Base-by-base conservation (phyloP, 1,140 invertebrate species). In the Drosophila rhopaloa region DNA sequence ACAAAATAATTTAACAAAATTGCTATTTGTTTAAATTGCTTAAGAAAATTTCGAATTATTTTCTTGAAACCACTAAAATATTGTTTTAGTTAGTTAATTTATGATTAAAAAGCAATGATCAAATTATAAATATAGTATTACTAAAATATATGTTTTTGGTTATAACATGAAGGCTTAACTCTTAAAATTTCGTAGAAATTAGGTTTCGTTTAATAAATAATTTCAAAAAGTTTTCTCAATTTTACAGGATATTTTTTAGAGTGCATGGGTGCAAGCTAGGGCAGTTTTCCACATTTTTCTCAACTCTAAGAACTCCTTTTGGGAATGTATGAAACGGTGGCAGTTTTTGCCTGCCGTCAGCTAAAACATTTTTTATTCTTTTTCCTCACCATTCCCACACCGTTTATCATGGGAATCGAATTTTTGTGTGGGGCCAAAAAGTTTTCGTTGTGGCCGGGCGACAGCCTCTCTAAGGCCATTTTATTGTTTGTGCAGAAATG, bases 391-490 rank as follows among this genome's bases (percentile, higher is more conserved):
- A 24, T 59, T 14, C 9, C 41, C 61, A 10, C 37, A 14, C 11
- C 41, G 73, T 56, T 84, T 85, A 85, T 76, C 79, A 73, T 51
- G 83, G 79, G 83, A 88, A 80, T 88, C 76, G 80, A 88, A 88
- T 82, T 63, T 75, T 74, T 66, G 77, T 77, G 67, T 62, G 63
- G 63, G 63, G 62, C 71, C 66, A 79, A 76, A 86, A 86, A 83
- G 56, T 85, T 85, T 71, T 27, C 19, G 35, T 50, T 56, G 54
- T 58, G 58, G 71, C 38, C n/a, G 32, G 48, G 50, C 58, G 44
- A 37, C 75, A 76, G 75, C 74, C 65, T 86, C 65, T 86, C 79
- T 79, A 80, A 76, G 81, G 83, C 78, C 81, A 78, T 85, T 79
- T 84, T 85, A 73, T 85, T 85, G 78, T 81, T 85, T 74, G 78